Evolutionary conservation across 2,113 vertebrate genomes (phyloP).

Genomic region (Chlorodrepanis virens): DNA sequence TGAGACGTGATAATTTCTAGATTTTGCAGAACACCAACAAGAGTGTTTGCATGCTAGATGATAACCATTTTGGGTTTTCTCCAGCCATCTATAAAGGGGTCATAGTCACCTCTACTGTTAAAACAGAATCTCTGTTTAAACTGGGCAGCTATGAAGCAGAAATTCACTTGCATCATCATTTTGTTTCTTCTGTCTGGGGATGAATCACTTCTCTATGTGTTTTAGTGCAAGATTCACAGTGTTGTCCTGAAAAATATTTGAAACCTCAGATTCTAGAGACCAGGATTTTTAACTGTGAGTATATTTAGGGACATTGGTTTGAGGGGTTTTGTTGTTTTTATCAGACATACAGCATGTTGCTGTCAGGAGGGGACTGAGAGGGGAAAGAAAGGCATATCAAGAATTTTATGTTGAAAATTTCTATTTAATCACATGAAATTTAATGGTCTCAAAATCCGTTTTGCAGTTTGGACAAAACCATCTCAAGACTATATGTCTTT

Average conservation of each 20-base stretch:
- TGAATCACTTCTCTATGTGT: background rate
- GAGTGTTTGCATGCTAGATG: background rate
- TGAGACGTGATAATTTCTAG: background rate
- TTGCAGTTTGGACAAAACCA: background rate
- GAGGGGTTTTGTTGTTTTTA: background rate
- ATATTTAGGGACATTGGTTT: background rate
- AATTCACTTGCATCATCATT: background rate
- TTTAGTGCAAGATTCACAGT: background rate
- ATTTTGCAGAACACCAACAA: background rate
- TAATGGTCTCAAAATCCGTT: background rate
- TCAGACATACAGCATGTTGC: background rate
- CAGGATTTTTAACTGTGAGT: background rate
- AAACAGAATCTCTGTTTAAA: background rate
- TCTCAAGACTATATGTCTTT: background rate
- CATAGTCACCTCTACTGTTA: background rate
- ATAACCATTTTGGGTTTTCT: background rate
- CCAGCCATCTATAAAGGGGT: background rate
- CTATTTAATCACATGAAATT: background rate
- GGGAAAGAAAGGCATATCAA: background rate
- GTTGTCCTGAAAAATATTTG: background rate
- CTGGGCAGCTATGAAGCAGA: background rate
- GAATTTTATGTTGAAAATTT: background rate
- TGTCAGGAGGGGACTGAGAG: background rate
- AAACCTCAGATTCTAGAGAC: background rate
- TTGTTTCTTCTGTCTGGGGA: background rate